Evolutionary conservation across 2,113 vertebrate species (phyloP), one percentile per base, ranked within the genome.

Genomic region (Nerophis lumbriciformis): DNA sequence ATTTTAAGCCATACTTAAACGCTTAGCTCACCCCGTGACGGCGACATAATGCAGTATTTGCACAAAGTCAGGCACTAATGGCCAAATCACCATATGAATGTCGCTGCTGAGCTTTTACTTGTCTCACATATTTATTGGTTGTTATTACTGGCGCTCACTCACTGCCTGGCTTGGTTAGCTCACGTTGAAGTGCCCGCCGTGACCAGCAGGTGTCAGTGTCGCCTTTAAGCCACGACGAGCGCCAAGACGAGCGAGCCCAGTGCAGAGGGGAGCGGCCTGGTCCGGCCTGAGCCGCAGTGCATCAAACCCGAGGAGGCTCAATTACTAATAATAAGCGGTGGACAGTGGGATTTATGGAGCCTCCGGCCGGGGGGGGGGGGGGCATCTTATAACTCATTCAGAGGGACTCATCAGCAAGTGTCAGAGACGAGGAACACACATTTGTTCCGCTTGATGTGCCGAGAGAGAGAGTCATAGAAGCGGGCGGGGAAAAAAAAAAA

Each of bases 201-300:
- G 6, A 21, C 80, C 86, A 86, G 83, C 75, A 84, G 86, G 71
- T 71, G 84, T 66, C 86, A 79, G 75, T 73, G 66, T 79, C 76
- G 75, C 45, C 84, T 74, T 82, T 73, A 66, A 42, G 52, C 58
- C 47, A 8, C 59, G 39, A 28, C 49, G 38, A 47, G 14, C 35
- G 6, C 35, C 65, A 49, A 51, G 66, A 65, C 57, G 4, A 80
- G 74, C 76, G 84, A 77, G 76, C 71, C 65, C 61, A 74, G 71
- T 69, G 64, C 57, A 75, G 71, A 74, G 79, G 78, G 81, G 78
- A 85, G 85, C 72, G 71, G 83, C 82, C 82, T 82, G 85, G 79
- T 75, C 71, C 80, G 79, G 78, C 78, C 72, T 76, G 65, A 84
- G 75, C 84, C 81, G 86, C 83, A 86, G 73, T 86, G 86, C 86